Base-by-base conservation (phyloP, 2,797 vertebrate genomes). In the Cynopterus sphinx region DNA sequence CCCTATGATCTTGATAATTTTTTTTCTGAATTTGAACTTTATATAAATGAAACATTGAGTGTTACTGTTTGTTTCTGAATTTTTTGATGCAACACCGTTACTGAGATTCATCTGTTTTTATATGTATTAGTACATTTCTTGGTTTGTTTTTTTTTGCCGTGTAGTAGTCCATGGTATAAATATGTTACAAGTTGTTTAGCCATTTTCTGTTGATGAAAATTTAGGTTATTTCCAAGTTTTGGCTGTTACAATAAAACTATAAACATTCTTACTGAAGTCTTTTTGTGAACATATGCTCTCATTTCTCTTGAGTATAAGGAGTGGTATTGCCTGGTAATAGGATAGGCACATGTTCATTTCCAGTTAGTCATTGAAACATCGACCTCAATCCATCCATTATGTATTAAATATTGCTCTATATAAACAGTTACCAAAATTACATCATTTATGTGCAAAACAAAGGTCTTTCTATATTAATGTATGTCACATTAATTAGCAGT, bases 61-160 rank as follows among this genome's bases (percentile, higher is more conserved):
- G 84, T 70, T 78, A 71, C 4, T 46, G 1, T 65, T 81, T 91
- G 19, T 53, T 71, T 95, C 46, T 96, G 53, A 24, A 77, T 96
- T 36, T 24, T 78, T 82, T 41, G 39, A 8, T 82, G 9, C 10
- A 28, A 46, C 26, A 33, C 46, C 74, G 22, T 75, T 84, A 53
- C 19, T 84, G 36, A 49, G 67, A 43, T 67, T 92, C 55, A 81
- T 36, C 6, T 1, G 1, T 77, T 95, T 28, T 71, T 87, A 28
- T 0, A 26, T 70, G 0, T 68, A 39, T 85, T 24, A 43, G 19
- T 63, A 63, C 8, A 49, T 78, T 73, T 17, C 33, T 33, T 33
- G 33, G 3, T 57, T 70, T 33, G 21, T n/a, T 6, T 43, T 71
- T 46, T n/a, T 59, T 83, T 91, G 39, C 39, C 2, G 1, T 73